Conservation (phyloP, 2,113 vertebrate genomes). For the Engraulis encrasicolus region DNA sequence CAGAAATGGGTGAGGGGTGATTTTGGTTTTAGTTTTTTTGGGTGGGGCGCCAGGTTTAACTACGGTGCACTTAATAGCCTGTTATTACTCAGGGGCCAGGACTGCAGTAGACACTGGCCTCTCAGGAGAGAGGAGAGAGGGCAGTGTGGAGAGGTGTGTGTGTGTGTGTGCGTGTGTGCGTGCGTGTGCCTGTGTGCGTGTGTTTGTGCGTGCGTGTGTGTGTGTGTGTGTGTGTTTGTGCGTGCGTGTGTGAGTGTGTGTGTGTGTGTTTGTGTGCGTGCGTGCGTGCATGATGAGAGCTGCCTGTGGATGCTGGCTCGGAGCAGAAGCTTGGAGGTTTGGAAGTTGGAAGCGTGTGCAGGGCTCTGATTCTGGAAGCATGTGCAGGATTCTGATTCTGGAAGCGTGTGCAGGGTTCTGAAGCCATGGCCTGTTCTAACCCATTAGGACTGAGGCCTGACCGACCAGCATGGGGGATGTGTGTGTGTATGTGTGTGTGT, state of each 20-base stretch:
- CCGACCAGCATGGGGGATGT: not conserved
- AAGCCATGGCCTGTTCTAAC: constrained; percentile 5
- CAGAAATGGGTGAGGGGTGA: not conserved
- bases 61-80: constrained; percentile 7
- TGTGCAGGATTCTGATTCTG: not conserved
- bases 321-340: not conserved
- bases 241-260: not conserved
- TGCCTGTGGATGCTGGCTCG: not conserved
- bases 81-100: constrained; percentile 5
- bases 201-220: not conserved
- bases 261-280: not conserved
- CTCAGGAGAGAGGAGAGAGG: not conserved
- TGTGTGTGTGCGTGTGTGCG: not conserved
- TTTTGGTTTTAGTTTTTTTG: not conserved
- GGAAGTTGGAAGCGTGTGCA: not conserved
- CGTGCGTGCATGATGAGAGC: not conserved
- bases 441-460: not conserved
- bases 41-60: not conserved
- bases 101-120: not conserved
- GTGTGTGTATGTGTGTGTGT: too few species aligned
- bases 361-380: not conserved
- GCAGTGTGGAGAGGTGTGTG: too few species aligned
- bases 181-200: not conserved
- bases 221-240: not conserved
- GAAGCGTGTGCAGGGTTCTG: not conserved